Conservation (phyloP, 2,888 invertebrate genomes). For the Phyllotreta cruciferae region DNA sequence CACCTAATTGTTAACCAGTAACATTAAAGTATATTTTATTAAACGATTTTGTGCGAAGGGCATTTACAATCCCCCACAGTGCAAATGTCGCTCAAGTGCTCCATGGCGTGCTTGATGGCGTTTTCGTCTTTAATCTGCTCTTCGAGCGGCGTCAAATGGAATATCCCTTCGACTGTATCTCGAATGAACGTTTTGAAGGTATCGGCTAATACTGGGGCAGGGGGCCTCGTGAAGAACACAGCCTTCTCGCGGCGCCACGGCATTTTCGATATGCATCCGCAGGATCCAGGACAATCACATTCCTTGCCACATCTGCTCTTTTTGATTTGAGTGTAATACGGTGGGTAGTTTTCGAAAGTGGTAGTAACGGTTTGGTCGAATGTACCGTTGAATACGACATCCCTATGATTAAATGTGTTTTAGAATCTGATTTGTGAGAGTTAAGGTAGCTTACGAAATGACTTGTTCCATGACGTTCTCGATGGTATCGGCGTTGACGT, state of each 20-base stretch:
- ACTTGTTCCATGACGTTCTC: conserved; percentile 5
- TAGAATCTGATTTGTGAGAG: neutral
- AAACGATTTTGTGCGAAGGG: conserved; percentile 3
- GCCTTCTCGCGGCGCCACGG: neutral
- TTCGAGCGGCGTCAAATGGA: conserved; percentile 33
- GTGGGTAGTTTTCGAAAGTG: conserved; percentile 38
- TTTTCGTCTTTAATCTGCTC: conserved; percentile 25
- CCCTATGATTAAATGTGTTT: conserved; percentile 49
- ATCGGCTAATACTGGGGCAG: conserved; percentile 43
- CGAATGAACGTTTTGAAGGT: conserved; percentile 48
- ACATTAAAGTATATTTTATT: neutral
- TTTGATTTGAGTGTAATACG: conserved; percentile 51
- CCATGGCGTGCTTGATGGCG: conserved; percentile 1
- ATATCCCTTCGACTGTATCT: conserved; percentile 48
- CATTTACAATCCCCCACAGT: conserved; percentile 1
- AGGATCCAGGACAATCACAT: neutral
- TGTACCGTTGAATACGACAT: conserved; percentile 53
- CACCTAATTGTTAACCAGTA: conserved; percentile 10
- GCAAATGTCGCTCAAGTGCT: conserved; percentile 6
- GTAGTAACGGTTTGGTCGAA: conserved; percentile 47
- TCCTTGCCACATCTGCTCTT: conserved; percentile 32
- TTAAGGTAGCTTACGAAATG: conserved; percentile 5
- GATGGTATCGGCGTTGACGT: neutral
- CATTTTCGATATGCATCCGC: neutral
- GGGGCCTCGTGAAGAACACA: conserved; percentile 44